Base-by-base conservation (phyloP, 2,797 vertebrate species). In the Galago senegalensis region DNA sequence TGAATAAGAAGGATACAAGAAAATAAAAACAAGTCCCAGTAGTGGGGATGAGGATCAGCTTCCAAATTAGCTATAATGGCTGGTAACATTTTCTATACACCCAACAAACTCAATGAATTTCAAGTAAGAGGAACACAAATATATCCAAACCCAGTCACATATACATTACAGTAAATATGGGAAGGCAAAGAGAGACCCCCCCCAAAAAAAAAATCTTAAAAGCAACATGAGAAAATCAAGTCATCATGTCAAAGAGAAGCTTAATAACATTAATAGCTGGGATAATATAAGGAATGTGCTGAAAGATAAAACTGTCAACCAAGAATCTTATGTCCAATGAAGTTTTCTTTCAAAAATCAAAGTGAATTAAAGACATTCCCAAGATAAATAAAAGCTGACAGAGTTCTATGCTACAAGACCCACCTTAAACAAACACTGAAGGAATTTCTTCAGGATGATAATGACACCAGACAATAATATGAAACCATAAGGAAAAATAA, bases 341-440 rank as follows among this genome's bases (percentile, higher is more conserved):
- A 86, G 49, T 1, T 40, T 20, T 60, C 16, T 82, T 67, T 75
- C 21, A 94, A 70, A 87, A 91, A 21, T 37, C 20, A 89, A 88
- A 12, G 27, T 31, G 29, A 72, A 89, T 53, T 61, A 85, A 92
- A 49, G 61, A 40, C 8, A 69, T 67, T 75, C 2, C 2, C 5
- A 53, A 61, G 29, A 53, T 88, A 83, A 72, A 94, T 1, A 88
- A 87, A 83, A 84, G 9, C 70, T 83, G 73, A 87, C 6, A 91
- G 21, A 81, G 49, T 61, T 67, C 69, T 40, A 37, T 65, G 20
- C 14, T 49, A 49, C 18, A 77, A 88, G 58, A 49, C 0, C 46
- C 12, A 58, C 37, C 20, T 76, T 81, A 81, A 86, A 92, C 13
- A 89, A 94, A 88, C n/a, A 40, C 25, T 58, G 79, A 86, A 89